Conservation (phyloP, 2,888 invertebrate genomes). For the Thysanoteuthis rhombus region DNA sequence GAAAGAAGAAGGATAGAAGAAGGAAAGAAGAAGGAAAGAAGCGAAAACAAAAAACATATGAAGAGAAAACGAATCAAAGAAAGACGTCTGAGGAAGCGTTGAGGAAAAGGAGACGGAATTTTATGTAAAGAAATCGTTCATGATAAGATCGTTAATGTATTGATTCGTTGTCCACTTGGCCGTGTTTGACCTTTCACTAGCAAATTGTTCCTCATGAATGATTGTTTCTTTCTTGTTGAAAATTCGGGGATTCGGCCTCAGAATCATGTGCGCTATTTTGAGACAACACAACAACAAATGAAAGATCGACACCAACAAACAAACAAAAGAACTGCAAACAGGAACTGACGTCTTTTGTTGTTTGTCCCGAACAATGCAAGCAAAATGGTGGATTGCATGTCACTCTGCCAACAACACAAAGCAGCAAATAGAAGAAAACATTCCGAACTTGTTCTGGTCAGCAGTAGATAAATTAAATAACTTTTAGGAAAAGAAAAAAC, state of each 20-base stretch:
- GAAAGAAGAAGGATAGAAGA: too few relatives aligned
- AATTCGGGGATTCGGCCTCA: not conserved
- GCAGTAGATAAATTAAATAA: not conserved
- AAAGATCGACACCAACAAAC: not conserved
- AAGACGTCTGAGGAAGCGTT: too few relatives aligned
- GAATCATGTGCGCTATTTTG: not conserved
- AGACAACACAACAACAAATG: not conserved
- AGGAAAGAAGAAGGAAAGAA: not conserved
- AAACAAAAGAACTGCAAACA: not conserved
- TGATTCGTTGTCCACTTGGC: not conserved
- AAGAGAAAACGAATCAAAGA: too few relatives aligned
- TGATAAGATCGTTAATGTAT: not conserved
- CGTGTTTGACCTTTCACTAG: not conserved
- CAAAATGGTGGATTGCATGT: not conserved
- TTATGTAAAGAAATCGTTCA: not conserved
- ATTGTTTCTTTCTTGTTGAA: not conserved
- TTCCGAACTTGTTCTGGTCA: not conserved
- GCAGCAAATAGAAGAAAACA: not conserved
- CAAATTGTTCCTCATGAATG: not conserved
- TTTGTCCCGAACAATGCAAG: not conserved
- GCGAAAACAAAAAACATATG: not conserved
- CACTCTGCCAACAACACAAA: not conserved
- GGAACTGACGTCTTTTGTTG: not conserved
- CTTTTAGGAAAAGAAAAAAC: not conserved
- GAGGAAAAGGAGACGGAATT: not conserved